phyloP scores from a whole-genome alignment of 2,113 vertebrate species.

The Copsychus sechellarum region DNA sequence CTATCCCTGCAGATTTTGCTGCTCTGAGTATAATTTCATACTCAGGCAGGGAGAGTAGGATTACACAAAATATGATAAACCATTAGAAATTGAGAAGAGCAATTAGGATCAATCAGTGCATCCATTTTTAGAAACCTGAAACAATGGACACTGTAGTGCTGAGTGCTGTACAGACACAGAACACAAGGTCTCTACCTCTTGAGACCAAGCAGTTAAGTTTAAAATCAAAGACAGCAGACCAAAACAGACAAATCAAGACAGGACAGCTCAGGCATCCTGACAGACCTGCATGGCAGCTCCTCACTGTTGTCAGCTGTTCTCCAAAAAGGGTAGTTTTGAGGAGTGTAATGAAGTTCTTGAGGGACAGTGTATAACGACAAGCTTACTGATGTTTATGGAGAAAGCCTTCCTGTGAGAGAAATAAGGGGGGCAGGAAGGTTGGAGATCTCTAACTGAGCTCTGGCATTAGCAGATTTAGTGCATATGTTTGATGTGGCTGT shows the following conservation, averaged over 20 bases:
- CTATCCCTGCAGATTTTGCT: not conserved
- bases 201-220: not conserved
- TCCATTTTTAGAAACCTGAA: slow-evolving; percentile 14
- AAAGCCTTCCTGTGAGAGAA: not conserved
- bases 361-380: not conserved
- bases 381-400: not conserved
- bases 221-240: not conserved
- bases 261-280: not conserved
- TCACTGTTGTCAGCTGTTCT: not conserved
- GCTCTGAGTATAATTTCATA: not conserved
- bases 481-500: accelerated
- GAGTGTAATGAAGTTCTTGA: not conserved
- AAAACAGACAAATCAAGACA: not conserved
- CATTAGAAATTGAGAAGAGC: slow-evolving; percentile 24
- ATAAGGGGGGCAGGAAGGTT: not conserved
- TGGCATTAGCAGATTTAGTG: not conserved
- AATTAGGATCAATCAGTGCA: not conserved
- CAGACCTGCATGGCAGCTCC: not conserved
- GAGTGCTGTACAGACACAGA: not conserved
- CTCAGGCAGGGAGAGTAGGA: not conserved
- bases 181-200: not conserved
- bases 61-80: slow-evolving; percentile 35
- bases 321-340: not conserved
- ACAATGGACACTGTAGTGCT: not conserved
- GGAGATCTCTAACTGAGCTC: not conserved